Base-by-base conservation (phyloP, 2,797 vertebrate species). In the Lepilemur ruficaudatus region DNA sequence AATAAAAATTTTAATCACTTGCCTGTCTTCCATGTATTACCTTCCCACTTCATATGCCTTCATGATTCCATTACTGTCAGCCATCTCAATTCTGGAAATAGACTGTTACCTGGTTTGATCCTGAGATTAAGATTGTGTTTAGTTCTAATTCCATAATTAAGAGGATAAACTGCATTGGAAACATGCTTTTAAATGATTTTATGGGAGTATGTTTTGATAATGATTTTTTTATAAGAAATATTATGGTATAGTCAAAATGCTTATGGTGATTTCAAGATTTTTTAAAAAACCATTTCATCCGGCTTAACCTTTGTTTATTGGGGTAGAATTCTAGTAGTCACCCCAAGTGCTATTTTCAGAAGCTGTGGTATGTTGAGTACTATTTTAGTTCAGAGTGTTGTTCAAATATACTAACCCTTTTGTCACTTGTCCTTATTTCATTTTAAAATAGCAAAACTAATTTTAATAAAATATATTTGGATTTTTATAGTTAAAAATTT, bases 391-490 rank as follows among this genome's bases (percentile, higher is more conserved):
- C 8, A 69, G 32, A n/a, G 4, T 75, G 10, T 78, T 59, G 4
- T 73, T 91, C 63, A 55, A 9, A 79, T 79, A 59, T 22, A 70
- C 35, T 18, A 59, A 10, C 12, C 22, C 18, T 67, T 72, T 65
- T 57, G 38, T 76, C 81, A 82, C 22, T 94, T 85, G 46, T 89
- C 46, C 69, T 89, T 95, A 81, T 83, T 76, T 89, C 91, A 81
- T 87, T 95, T 82, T 50, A n/a, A 61, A 90, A 46, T 83, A 57
- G 50, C 18, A 83, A 75, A 86, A 84, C 20, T 87, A 80, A 87
- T 61, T 86, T 93, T 70, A 79, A 83, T 85, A 72, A 69, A 86
- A 93, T 67, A 57, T 75, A 69, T n/a, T 89, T 85, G 48, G 6
- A 78, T 61, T 95, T 50, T 38, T 61, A 2, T 41, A 61, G 30